Conservation (phyloP, 2,888 invertebrate species). For the Volucella bombylans region DNA sequence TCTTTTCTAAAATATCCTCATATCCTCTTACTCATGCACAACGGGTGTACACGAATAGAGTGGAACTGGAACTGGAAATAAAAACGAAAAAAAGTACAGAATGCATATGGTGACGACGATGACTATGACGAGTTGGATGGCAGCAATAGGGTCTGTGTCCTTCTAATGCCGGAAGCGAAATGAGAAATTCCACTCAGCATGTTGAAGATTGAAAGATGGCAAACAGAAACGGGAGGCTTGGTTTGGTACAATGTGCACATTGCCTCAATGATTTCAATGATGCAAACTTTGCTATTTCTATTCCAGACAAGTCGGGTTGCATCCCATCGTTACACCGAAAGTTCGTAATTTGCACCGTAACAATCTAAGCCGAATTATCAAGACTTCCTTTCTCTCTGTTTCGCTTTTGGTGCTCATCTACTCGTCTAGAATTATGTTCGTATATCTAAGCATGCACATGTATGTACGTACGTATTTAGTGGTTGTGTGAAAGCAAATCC, state of each 20-base stretch:
- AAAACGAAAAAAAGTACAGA: background rate
- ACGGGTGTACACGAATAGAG: too few relatives aligned
- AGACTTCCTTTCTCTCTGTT: constrained; percentile 36
- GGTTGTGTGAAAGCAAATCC: constrained; percentile 14
- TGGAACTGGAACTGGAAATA: too few relatives aligned
- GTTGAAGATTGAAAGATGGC: constrained; percentile 33
- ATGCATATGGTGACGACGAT: background rate
- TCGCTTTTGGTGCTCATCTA: constrained; percentile 35
- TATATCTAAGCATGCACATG: background rate
- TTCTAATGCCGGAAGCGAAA: constrained; percentile 70
- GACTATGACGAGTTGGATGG: background rate
- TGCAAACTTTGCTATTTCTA: constrained; percentile 19
- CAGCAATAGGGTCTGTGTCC: constrained; percentile 27
- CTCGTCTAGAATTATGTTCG: background rate
- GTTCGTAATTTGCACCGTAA: constrained; percentile 45
- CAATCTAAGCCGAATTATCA: constrained; percentile 47
- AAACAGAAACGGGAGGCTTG: background rate
- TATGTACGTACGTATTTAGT: background rate
- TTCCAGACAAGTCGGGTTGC: constrained; percentile 46
- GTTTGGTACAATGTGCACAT: background rate
- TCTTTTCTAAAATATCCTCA: constrained; percentile 38
- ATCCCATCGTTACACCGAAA: constrained; percentile 34
- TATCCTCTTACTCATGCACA: too few relatives aligned
- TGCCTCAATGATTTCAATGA: constrained; percentile 52
- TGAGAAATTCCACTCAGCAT: constrained; percentile 36